phyloP scores from a whole-genome alignment of 2,113 vertebrate genomes.

The Boleophthalmus pectinirostris region DNA sequence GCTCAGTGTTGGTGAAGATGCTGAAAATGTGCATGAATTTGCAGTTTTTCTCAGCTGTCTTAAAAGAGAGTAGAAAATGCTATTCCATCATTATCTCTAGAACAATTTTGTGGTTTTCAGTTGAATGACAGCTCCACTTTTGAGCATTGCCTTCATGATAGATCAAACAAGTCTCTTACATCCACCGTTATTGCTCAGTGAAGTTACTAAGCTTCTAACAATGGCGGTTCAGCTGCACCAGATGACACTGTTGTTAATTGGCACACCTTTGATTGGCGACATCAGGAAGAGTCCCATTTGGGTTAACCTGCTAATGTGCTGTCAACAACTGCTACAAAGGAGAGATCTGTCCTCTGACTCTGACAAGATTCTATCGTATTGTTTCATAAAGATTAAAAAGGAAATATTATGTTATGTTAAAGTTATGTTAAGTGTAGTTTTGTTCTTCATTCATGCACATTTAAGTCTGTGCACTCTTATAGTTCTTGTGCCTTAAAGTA shows the following conservation, averaged over 20 bases:
- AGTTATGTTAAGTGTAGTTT: no score
- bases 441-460: no score
- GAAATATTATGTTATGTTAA: background rate
- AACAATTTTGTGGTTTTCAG: no score
- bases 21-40: background rate
- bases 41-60: no score
- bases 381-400: background rate
- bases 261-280: conserved; percentile 1
- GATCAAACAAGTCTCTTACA: background rate
- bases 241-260: conserved; percentile 6
- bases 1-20: background rate
- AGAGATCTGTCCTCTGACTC: background rate
- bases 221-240: background rate
- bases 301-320: background rate
- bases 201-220: background rate
- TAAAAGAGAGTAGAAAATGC: no score
- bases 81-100: no score
- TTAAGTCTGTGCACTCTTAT: no score
- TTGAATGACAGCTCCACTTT: no score
- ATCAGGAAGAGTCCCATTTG: background rate
- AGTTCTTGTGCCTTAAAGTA: no score
- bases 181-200: background rate
- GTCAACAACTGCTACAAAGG: background rate
- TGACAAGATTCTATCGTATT: background rate
- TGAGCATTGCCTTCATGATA: background rate